Conservation (phyloP, 2,113 vertebrate genomes). For the Onychorhynchus coronatus region DNA sequence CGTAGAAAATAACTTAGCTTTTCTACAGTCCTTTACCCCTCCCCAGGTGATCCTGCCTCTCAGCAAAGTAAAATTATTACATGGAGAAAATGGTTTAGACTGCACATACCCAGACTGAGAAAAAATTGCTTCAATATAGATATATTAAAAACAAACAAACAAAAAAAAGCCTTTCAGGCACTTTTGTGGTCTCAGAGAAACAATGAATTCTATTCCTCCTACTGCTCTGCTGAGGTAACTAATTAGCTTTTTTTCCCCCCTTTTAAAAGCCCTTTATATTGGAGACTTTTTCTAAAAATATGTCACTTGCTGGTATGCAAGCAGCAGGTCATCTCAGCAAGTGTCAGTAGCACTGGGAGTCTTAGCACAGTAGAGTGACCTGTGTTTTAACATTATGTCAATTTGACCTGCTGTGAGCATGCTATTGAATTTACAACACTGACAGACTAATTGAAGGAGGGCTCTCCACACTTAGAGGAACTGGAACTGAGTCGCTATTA, state of each 20-base stretch:
- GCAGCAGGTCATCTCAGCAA: slow-evolving; percentile 30
- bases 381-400: slow-evolving; percentile 18
- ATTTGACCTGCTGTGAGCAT: slow-evolving; percentile 40
- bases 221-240: slow-evolving; percentile 7
- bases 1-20: background rate
- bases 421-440: slow-evolving; percentile 22
- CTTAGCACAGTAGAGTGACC: slow-evolving; percentile 13
- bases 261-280: background rate
- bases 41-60: slow-evolving; percentile 39
- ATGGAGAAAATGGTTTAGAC: slow-evolving; percentile 37
- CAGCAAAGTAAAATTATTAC: slow-evolving; percentile 31
- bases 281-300: background rate
- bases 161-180: slow-evolving; percentile 13
- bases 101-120: background rate
- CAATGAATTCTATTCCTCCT: slow-evolving; percentile 31
- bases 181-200: slow-evolving; percentile 45
- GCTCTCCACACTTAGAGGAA: background rate
- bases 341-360: slow-evolving; percentile 15
- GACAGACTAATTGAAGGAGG: background rate
- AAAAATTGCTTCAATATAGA: slow-evolving; percentile 49
- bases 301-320: slow-evolving; percentile 21
- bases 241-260: background rate
- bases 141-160: slow-evolving; percentile 43
- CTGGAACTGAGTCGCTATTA: background rate
- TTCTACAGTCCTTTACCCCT: slow-evolving; percentile 35